Evolutionary conservation across 2,797 vertebrate genomes (phyloP).

Genomic region (Danio albolineatus): DNA sequence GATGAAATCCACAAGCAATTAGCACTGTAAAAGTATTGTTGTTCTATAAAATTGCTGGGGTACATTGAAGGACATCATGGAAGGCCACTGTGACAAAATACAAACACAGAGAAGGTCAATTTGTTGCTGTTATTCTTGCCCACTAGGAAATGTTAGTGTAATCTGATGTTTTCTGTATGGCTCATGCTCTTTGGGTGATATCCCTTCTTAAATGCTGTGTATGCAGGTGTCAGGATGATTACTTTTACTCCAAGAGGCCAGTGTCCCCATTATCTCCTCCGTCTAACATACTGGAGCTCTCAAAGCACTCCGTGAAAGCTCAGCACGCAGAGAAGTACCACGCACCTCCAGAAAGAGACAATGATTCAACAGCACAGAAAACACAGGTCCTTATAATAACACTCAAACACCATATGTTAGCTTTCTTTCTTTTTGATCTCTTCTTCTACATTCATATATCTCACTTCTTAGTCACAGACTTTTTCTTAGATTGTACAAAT

Average conservation of each 20-base stretch:
- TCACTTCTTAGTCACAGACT: neutral
- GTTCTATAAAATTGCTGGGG: neutral
- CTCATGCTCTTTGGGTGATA: neutral
- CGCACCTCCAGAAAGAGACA: slow-evolving; percentile 79
- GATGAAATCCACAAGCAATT: neutral
- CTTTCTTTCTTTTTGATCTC: neutral
- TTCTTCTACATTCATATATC: neutral
- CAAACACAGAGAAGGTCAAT: slow-evolving; percentile 14
- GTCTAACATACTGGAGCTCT: slow-evolving; percentile 81
- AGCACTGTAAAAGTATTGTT: neutral
- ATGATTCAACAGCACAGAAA: slow-evolving; percentile 77
- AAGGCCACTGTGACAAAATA: neutral
- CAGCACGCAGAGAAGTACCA: slow-evolving; percentile 80
- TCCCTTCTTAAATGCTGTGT: slow-evolving; percentile 18
- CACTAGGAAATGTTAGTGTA: neutral
- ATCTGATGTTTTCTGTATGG: neutral
- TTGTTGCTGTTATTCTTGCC: slow-evolving; percentile 9
- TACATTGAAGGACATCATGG: neutral
- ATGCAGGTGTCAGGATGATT: slow-evolving; percentile 76
- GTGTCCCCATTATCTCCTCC: slow-evolving; percentile 86
- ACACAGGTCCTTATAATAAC: slow-evolving; percentile 65
- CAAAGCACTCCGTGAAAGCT: slow-evolving; percentile 79
- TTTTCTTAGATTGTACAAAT: neutral
- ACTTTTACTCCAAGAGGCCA: slow-evolving; percentile 88
- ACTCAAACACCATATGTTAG: neutral